Base-by-base conservation (phyloP, 2,888 invertebrate species). In the Blera fallax region DNA sequence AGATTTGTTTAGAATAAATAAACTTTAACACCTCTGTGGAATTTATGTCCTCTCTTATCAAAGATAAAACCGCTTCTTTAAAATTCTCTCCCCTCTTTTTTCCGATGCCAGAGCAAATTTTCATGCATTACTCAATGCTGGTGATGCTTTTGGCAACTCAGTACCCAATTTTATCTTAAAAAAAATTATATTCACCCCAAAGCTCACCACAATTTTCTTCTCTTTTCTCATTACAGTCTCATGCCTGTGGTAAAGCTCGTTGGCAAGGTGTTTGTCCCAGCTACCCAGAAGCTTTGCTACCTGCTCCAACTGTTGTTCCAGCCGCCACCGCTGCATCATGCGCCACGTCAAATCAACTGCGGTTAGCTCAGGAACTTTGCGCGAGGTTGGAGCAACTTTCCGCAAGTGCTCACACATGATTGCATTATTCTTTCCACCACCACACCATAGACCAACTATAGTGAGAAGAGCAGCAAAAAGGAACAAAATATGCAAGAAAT, bases 231-330 rank as follows among this genome's bases (percentile, higher is more conserved):
- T 90, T 94, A 74, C 93, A 95, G 95, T 95, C 95, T 56, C 95
- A 95, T 91, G 94, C 95, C 69, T 94, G 94, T 89, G 94, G 94
- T 85, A 95, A 95, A 91, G 95, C 95, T 84, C 94, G 94, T 88
- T 96, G 95, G 95, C 93, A 94, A 89, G 96, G 96, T 56, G 94
- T 94, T 87, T 96, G 96, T 90, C 92, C 90, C 89, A 93, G 88
- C 91, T 93, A 88, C 89, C 93, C 90, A 43, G 92, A 92, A 87
- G 89, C 90, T 16, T 65, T 87, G 76, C 65, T 88, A 48, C 81
- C 88, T 58, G 88, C 85, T 21, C 69, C 76, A 32, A 67, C 83
- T 10, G 88, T 87, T n/a, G 88, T 89, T 43, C 88, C 88, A 81
- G 88, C 88, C 78, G 77, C 87, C 24, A 82, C 87, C 78, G 88